Evolutionary conservation across 2,888 invertebrate species (phyloP), one percentile per base, ranked within the genome.

Genomic region (Callimorpha dominula): DNA sequence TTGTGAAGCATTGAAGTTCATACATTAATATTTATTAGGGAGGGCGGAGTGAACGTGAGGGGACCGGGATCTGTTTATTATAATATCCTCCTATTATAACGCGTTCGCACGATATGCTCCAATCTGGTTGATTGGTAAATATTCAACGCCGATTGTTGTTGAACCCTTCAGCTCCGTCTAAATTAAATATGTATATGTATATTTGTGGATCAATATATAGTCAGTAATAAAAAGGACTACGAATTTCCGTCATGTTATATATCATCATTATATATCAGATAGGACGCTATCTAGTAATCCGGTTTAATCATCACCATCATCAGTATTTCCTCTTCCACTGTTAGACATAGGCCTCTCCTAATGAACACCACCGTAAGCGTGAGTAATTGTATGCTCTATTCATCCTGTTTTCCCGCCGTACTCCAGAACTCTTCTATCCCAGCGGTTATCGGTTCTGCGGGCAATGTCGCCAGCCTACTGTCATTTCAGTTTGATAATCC

Each of bases 11-110:
- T 92, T 94, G 92, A 94, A 93, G 95, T 93, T 94, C 92, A 92
- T 92, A 92, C 92, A 95, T 95, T 95, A 94, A 95, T 94, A 95
- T 95, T 94, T 95, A 94, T 95, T 95, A 93, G 93, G 91, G 92
- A 92, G 92, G 91, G 91, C 77, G 78, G 84, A 85, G 81, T 79
- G 84, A 81, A 79, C 81, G 81, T 83, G 91, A 93, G 94, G 94
- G 94, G 94, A 87, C 92, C 90, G 89, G 88, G 92, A 92, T 93
- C 94, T 94, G 94, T 95, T 95, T 95, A 95, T 94, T 95, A 94
- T 95, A 94, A 95, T 95, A 94, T 95, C 95, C 95, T 92, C 92
- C 88, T 93, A 95, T 94, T 94, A 94, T 94, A 92, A 93, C 93
- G 93, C 93, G 94, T 93, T 95, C 95, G 94, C 95, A 95, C 95